Base-by-base conservation (phyloP, 1,140 invertebrate species). In the Protaetia brevitarsis region DNA sequence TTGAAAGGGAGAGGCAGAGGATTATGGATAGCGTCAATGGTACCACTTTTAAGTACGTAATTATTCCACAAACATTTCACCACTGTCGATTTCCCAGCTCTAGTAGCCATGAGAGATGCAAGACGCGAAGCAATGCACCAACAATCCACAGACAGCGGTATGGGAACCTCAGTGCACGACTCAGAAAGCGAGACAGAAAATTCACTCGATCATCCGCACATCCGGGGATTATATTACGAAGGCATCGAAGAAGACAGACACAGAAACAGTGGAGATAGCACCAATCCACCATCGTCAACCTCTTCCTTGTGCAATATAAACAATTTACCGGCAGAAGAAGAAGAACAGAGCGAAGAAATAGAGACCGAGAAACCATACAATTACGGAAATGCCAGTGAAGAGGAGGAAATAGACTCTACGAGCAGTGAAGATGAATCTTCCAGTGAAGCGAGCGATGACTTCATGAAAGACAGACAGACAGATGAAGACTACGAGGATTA, bases 1-100 rank as follows among this genome's bases (percentile, higher is more conserved):
- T 83, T 57, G 80, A 87, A 21, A 81, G 78, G 63, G 89, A 92
- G 59, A 82, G 84, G 19, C 81, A 86, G 69, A 86, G 85, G 75
- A 88, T 91, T 28, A 81, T 82, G 37, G 87, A 89, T 13, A 90
- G 89, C 73, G 87, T 91, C 1, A 82, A 81, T 72, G 82, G 85
- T 75, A 62, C n/a, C n/a, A 67, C 51, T 66, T 23, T 8, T 6
- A 16, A n/a, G 3, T 6, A 5, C 5, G 3, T 56, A 19, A 10
- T 23, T 19, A 6, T 21, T 3, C 23, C 11, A 6, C 3, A 2
- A 19, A 3, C 11, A 23, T 13, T 23, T 16, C 59, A 41, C 45
- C 19, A 57, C 23, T n/a, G n/a, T 41, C 10, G 11, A 27, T 65
- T 26, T 56, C 64, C 10, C 58, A 74, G 74, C 69, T 36, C 34